These are phyloP conservation scores for Scyliorhinus canicula DNA, from an alignment of 2,797 vertebrate genomes.

Conservation along the genomic window DNA sequence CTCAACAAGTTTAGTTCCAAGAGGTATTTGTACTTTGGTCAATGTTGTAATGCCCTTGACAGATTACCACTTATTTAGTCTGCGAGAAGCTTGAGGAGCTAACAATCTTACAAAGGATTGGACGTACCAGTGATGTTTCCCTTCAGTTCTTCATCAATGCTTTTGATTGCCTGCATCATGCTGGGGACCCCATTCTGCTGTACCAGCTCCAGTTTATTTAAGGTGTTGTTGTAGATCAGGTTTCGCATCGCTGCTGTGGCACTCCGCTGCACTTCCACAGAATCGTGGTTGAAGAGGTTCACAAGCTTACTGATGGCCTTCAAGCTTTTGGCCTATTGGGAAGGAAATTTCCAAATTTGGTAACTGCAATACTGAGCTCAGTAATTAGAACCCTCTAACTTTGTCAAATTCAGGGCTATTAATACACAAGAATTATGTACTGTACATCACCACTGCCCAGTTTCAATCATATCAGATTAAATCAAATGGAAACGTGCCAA, in stretches of 20 bases:
- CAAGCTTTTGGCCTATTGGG: constrained; percentile 64
- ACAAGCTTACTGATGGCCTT: constrained; percentile 73
- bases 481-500: no score
- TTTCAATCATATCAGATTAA: neutral
- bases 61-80: neutral
- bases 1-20: neutral
- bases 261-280: constrained; percentile 78
- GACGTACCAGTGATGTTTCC: constrained; percentile 87
- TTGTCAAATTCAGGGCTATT: neutral
- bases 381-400: neutral
- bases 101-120: neutral
- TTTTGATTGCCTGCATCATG: constrained; percentile 65
- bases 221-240: constrained; percentile 80
- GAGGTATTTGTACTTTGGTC: neutral
- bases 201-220: constrained; percentile 80
- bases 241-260: constrained; percentile 86
- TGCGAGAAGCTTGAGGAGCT: neutral
- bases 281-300: constrained; percentile 74
- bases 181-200: constrained; percentile 73
- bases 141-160: constrained; percentile 78
- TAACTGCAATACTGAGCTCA: neutral
- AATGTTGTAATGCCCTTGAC: neutral
- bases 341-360: accelerated
- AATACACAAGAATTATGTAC: neutral
- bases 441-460: neutral